These are phyloP conservation scores for Schrankia costaestrigalis DNA, from an alignment of 2,888 invertebrate genomes.

Conservation along the genomic window DNA sequence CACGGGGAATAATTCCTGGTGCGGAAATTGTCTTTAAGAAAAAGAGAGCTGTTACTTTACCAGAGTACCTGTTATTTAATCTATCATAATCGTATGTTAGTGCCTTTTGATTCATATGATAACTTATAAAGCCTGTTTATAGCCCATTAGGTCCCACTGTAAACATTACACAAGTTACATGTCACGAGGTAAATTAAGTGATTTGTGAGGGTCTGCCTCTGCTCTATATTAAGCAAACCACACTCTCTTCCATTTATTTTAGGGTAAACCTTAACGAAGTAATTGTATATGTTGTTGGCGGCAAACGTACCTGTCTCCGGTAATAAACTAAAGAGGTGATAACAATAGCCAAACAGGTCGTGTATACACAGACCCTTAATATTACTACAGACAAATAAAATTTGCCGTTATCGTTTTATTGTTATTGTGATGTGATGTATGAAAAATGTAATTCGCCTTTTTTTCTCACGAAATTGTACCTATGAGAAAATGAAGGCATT, in stretches of 20 bases:
- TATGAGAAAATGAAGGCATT: slow-evolving; percentile 32
- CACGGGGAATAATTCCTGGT: no score
- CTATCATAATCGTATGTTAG: no score
- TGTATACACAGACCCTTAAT: slow-evolving; percentile 20
- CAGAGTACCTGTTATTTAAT: no score
- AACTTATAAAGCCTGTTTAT: no score
- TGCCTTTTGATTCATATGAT: no score
- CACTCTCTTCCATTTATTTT: slow-evolving; percentile 9
- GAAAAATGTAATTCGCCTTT: slow-evolving; percentile 34
- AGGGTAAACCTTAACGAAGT: slow-evolving; percentile 11
- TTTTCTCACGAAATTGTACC: slow-evolving; percentile 32
- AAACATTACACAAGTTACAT: no score
- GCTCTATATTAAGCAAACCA: slow-evolving; percentile 8
- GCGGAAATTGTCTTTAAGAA: no score
- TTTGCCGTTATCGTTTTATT: slow-evolving; percentile 35
- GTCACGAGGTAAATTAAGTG: no score
- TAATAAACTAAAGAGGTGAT: slow-evolving; percentile 22
- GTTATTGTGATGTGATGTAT: slow-evolving; percentile 38
- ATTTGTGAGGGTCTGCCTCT: no score
- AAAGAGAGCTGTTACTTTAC: no score
- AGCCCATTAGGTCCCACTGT: no score
- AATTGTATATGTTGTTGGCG: slow-evolving; percentile 12
- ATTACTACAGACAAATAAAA: slow-evolving; percentile 27
- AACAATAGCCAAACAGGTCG: slow-evolving; percentile 16
- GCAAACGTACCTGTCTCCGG: slow-evolving; percentile 12